Percentiles rank a stretch among this genome's conserved stretches.
Conservation (phyloP, 2,113 vertebrate genomes). For the Platycercus adscitus region DNA sequence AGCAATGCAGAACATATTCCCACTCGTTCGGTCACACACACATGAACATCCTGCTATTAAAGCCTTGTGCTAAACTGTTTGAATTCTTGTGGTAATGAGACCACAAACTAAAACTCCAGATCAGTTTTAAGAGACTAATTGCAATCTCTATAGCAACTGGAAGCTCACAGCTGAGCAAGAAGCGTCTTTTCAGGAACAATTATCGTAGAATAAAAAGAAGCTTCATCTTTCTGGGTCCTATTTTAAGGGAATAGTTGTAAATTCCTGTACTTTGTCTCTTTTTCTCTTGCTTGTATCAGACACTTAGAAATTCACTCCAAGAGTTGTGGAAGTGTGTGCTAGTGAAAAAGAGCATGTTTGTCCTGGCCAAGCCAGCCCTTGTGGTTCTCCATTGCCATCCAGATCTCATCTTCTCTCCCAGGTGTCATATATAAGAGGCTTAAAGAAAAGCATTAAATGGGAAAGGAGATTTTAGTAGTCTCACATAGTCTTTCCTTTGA, state of each 20-base stretch:
- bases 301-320: background rate
- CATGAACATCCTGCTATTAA: background rate
- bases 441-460: background rate
- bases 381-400: background rate
- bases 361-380: background rate
- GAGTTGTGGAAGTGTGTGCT: background rate
- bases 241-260: background rate
- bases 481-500: background rate
- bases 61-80: background rate
- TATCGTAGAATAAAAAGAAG: background rate
- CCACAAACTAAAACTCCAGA: background rate
- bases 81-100: background rate
- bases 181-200: background rate
- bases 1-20: background rate
- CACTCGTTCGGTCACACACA: background rate
- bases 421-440: background rate
- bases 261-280: background rate
- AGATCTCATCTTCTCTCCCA: background rate
- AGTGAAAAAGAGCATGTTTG: background rate
- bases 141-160: background rate
- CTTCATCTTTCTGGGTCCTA: background rate
- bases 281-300: background rate
- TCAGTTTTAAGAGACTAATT: background rate
- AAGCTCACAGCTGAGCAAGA: background rate
- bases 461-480: background rate